phyloP scores from a whole-genome alignment of 1,140 invertebrate species.

The Brachionus manjavacas region DNA sequence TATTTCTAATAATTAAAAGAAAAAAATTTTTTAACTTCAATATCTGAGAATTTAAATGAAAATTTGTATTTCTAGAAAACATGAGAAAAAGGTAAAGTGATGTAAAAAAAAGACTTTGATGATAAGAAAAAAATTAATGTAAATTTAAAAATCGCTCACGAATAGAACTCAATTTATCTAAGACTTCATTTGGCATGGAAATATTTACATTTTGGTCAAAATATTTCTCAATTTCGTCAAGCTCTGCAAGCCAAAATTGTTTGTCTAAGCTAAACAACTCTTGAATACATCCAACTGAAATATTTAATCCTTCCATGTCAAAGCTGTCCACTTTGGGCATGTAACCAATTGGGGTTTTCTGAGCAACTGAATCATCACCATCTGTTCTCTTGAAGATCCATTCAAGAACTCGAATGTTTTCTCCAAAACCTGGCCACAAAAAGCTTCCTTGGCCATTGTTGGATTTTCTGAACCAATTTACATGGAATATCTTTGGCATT shows the following conservation, averaged over 20 bases:
- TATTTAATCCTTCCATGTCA: conserved; percentile 67
- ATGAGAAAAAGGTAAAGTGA: neutral
- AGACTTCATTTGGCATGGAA: conserved; percentile 75
- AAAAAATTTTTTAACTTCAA: neutral
- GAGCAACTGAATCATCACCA: conserved; percentile 63
- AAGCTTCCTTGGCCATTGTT: conserved; percentile 67
- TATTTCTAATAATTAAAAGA: neutral
- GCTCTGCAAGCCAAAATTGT: conserved; percentile 86
- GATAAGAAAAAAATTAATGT: neutral
- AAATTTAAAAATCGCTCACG: conserved; percentile 62
- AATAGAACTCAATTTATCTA: conserved; percentile 69
- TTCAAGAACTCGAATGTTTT: conserved; percentile 89
- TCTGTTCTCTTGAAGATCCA: conserved; percentile 78
- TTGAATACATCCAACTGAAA: conserved; percentile 64
- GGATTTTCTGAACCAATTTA: conserved; percentile 85
- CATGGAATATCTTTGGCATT: conserved; percentile 89
- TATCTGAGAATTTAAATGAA: neutral
- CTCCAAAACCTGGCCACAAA: conserved; percentile 95
- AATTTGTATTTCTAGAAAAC: neutral
- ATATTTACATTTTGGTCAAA: conserved; percentile 81
- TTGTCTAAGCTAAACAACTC: conserved; percentile 79
- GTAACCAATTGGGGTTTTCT: conserved; percentile 51
- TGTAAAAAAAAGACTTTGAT: too few relatives aligned
- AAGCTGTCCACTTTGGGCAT: conserved; percentile 60
- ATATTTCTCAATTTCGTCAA: conserved; percentile 72